Evolutionary conservation across 2,888 invertebrate genomes (phyloP).

Genomic region (Dioctria rufipes): DNA sequence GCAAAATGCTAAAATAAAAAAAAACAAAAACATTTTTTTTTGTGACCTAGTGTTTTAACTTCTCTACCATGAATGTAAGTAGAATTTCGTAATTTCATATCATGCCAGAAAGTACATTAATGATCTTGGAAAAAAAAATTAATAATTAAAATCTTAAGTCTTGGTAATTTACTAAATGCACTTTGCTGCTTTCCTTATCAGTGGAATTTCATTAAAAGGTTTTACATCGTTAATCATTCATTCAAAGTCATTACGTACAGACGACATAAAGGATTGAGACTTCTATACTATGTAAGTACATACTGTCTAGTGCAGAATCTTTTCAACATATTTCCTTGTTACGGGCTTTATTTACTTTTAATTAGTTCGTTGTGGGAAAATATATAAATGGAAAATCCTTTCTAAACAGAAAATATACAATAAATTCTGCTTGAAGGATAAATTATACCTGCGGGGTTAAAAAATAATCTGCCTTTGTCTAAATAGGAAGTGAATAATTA

Average conservation of each 20-base stretch:
- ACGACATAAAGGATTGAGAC: not conserved
- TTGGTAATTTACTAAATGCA: not conserved
- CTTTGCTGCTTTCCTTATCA: slow-evolving; percentile 10
- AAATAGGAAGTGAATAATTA: no score
- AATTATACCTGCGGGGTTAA: not conserved
- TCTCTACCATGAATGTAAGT: no score
- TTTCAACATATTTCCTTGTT: no score
- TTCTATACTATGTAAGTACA: not conserved
- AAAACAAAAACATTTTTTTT: no score
- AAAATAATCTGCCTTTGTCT: no score
- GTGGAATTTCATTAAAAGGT: not conserved
- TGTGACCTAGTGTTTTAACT: not conserved
- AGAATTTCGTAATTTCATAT: not conserved
- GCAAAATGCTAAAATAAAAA: not conserved
- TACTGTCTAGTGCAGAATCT: no score
- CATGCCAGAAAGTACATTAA: not conserved
- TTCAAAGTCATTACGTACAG: not conserved
- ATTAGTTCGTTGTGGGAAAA: not conserved
- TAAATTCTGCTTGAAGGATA: not conserved
- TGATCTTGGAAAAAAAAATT: not conserved
- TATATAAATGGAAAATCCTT: not conserved
- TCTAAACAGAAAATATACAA: not conserved
- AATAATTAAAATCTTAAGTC: not conserved
- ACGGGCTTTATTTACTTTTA: not conserved
- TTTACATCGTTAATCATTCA: slow-evolving; percentile 8